Evolutionary conservation across 2,113 vertebrate species (phyloP).

Genomic region (Tachysurus vachellii): DNA sequence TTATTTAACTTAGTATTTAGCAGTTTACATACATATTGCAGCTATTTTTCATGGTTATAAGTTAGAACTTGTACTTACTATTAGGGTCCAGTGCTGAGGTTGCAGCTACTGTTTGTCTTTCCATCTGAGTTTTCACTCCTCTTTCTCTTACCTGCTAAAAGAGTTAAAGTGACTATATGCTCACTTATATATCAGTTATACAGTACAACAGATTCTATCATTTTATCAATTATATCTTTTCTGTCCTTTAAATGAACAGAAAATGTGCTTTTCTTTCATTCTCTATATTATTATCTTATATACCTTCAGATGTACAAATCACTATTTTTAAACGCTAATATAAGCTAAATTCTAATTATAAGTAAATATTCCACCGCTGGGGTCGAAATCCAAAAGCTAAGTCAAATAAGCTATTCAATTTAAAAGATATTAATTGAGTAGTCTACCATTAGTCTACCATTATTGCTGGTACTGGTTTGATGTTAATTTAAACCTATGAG

Average conservation of each 20-base stretch:
- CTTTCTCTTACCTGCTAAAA: conserved; percentile 8
- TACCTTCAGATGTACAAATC: not conserved
- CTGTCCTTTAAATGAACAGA: not conserved
- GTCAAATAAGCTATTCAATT: not conserved
- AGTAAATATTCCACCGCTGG: not conserved
- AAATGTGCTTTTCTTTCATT: not conserved
- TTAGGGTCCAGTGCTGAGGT: not conserved
- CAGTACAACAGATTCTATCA: not conserved
- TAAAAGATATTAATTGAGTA: not conserved
- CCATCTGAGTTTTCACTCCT: not conserved
- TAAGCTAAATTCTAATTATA: not conserved
- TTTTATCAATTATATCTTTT: not conserved
- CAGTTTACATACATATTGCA: not conserved
- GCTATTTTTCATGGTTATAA: not conserved
- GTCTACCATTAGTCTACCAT: not conserved
- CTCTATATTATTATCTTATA: not conserved
- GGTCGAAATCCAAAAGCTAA: not conserved
- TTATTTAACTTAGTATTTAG: not conserved
- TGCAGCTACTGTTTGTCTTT: not conserved
- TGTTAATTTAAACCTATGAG: not conserved
- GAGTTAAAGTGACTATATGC: not conserved
- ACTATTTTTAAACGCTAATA: not conserved
- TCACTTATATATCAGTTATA: not conserved
- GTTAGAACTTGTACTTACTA: not conserved
- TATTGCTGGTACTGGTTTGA: not conserved